Base-by-base conservation (phyloP, 2,888 invertebrate species). In the Andrena haemorrhoa region DNA sequence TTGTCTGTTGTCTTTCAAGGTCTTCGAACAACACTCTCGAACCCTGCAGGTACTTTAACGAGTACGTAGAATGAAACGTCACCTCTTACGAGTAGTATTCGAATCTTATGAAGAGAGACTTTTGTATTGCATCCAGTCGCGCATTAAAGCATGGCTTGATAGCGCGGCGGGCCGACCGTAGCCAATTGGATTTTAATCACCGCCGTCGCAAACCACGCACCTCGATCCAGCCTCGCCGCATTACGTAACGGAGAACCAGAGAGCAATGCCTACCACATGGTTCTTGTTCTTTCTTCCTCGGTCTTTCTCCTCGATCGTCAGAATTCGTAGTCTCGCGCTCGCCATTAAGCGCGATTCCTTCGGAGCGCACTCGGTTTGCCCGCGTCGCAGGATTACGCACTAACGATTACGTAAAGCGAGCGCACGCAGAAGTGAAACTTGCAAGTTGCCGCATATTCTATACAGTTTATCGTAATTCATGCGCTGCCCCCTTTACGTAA, bases 101-200 rank as follows among this genome's bases (percentile, higher is more conserved):
- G 16, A 41, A 4, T 41, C 41, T 4, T 5, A 16, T 0, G 16
- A 41, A 41, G 5, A 1, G 4, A 16, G 5, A 41, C 0, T 12
- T 41, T 41, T 12, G 12, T n/a, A n/a, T n/a, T n/a, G 7, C 8
- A 3, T 8, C 2, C 51, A 20, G 7, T 8, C 12, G 29, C n/a
- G 26, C 12, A 12, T 26, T 3, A 29, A 41, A 56, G 20, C 16
- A 20, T 41, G 29, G 7, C 3, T 47, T 26, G 12, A n/a, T 63
- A 3, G 2, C n/a, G 12, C 3, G 49, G 49, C n/a, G n/a, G 61
- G 20, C 23, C 16, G 29, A 3, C 20, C 20, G 61, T 56, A 2
- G 47, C 8, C 23, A 75, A 75, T 75, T 63, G 63, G 16, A 33
- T 63, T 41, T 63, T 56, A 70, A 70, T 75, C 63, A 58, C 16